Percentiles rank a stretch among this genome's conserved stretches.
Conservation (phyloP, 2,797 vertebrate species). For the Sebastolobus alascanus region DNA sequence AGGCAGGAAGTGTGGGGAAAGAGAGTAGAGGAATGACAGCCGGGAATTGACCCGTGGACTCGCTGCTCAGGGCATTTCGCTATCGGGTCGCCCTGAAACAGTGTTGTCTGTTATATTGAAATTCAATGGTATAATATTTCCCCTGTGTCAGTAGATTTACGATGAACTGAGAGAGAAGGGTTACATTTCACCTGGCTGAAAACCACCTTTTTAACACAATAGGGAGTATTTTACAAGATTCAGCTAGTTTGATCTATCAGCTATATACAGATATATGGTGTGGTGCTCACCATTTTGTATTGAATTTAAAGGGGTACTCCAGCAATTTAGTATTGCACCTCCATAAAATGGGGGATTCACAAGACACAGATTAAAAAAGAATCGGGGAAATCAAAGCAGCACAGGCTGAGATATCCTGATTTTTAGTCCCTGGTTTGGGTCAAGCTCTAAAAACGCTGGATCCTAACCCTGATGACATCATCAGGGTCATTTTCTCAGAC, state of each 20-base stretch:
- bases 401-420: neutral
- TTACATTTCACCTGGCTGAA: neutral
- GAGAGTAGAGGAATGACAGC: no score
- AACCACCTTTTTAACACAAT: neutral
- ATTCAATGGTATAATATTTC: slow-evolving; percentile 5
- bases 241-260: neutral
- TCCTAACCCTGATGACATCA: neutral
- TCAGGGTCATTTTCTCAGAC: neutral
- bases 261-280: neutral
- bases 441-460: neutral
- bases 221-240: neutral
- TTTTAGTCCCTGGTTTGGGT: neutral
- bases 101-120: neutral
- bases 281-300: neutral
- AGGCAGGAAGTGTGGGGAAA: no score
- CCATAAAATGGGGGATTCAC: neutral
- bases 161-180: neutral
- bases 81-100: neutral
- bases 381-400: neutral
- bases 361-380: neutral
- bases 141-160: neutral
- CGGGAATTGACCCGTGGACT: no score
- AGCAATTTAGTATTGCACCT: neutral
- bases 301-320: no score
- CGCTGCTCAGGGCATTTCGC: no score